Evolutionary conservation across 2,113 vertebrate genomes (phyloP).

Genomic region (Microtus ochrogaster): DNA sequence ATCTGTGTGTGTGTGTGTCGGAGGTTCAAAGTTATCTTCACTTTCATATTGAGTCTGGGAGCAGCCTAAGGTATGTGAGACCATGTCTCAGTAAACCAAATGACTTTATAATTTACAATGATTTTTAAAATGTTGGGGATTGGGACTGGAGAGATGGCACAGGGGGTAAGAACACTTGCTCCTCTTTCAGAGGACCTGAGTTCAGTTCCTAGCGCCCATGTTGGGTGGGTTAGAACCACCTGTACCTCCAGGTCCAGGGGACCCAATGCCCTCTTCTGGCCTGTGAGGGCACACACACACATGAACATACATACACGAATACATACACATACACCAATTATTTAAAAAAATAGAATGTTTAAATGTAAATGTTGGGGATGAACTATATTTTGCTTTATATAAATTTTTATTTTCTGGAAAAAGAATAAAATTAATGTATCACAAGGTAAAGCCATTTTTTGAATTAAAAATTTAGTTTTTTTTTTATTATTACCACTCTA

Average conservation of each 20-base stretch:
- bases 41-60: not conserved
- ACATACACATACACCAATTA: not conserved
- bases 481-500: not conserved
- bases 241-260: not conserved
- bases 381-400: not conserved
- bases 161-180: not conserved
- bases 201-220: not conserved
- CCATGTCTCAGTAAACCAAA: not conserved
- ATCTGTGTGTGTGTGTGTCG: not conserved
- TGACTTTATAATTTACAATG: not conserved
- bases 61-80: not conserved
- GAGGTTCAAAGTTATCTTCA: not conserved
- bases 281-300: not conserved
- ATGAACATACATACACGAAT: not conserved
- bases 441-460: not conserved
- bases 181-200: not conserved
- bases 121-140: not conserved
- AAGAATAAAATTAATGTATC: not conserved
- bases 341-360: not conserved
- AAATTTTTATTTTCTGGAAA: not conserved
- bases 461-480: constrained; percentile 47
- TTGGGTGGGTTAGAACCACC: not conserved
- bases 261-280: no score
- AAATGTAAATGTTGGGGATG: not conserved
- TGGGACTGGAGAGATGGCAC: not conserved